phyloP scores from a whole-genome alignment of 23 tunicate genomes.

The Aplidium turbinatum region DNA sequence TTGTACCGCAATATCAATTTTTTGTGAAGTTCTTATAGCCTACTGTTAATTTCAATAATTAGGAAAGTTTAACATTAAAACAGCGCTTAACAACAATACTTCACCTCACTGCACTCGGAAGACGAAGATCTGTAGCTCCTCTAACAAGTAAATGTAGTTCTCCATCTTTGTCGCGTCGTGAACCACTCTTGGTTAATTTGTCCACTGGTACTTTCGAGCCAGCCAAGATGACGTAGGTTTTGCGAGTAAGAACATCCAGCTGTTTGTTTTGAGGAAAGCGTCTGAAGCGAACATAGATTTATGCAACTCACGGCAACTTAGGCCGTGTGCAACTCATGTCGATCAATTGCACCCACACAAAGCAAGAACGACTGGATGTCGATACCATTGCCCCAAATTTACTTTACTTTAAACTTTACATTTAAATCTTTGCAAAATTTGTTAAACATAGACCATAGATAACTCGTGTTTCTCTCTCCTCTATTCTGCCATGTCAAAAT shows the following conservation, averaged over 20 bases:
- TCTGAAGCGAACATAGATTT: slow-evolving; percentile 1
- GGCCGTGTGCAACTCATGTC: too few relatives aligned
- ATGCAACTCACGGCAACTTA: too few relatives aligned
- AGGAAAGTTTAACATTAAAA: background rate
- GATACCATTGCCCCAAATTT: too few relatives aligned
- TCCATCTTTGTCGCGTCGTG: slow-evolving; percentile 35
- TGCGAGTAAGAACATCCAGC: slow-evolving; percentile 28
- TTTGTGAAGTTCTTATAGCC: background rate
- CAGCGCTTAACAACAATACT: background rate
- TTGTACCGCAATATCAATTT: background rate
- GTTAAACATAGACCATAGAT: too few relatives aligned
- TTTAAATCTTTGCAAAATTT: too few relatives aligned
- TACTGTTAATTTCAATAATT: background rate
- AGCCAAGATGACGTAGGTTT: slow-evolving; percentile 32
- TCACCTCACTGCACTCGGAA: slow-evolving; percentile 37
- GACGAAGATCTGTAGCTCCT: slow-evolving; percentile 5
- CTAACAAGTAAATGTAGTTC: slow-evolving; percentile 32
- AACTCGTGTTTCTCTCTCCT: too few relatives aligned
- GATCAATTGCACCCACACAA: too few relatives aligned
- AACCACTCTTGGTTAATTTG: slow-evolving; percentile 25
- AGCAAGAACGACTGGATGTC: too few relatives aligned
- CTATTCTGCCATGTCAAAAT: too few relatives aligned
- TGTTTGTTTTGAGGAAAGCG: slow-evolving; percentile 40
- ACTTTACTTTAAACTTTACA: too few relatives aligned
- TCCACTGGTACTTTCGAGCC: slow-evolving; percentile 30